Percentiles rank a stretch among this genome's conserved stretches.
These are phyloP conservation scores for Platalea minor DNA, from an alignment of 2,797 vertebrate genomes.

Conservation along the genomic window DNA sequence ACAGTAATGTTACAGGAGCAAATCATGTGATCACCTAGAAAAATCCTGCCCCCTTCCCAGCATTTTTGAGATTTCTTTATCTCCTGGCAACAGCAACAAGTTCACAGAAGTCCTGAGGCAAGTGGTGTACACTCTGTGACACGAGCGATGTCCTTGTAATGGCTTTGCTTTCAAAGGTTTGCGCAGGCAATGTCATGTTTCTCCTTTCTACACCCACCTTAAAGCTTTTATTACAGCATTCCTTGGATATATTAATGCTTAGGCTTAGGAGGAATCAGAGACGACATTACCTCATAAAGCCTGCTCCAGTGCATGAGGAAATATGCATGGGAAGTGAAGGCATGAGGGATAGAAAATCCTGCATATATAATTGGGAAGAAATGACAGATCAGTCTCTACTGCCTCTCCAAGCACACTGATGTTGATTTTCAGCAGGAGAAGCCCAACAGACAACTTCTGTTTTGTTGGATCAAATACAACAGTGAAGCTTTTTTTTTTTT, in stretches of 20 bases:
- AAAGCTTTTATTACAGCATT: not conserved
- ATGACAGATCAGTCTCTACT: not conserved
- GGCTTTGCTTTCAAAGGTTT: not conserved
- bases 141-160: rapidly evolving
- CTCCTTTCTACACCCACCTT: not conserved
- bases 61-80: not conserved
- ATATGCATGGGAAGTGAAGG: rapidly evolving
- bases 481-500: not conserved
- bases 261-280: not conserved
- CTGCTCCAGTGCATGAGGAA: not conserved
- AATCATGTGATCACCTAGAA: not conserved
- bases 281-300: not conserved
- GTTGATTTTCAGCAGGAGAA: not conserved
- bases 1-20: not conserved
- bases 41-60: not conserved
- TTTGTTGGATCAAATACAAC: not conserved
- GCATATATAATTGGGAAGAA: not conserved
- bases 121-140: not conserved
- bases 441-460: not conserved
- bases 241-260: not conserved
- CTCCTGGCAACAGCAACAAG: not conserved
- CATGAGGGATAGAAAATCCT: not conserved
- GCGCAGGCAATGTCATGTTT: rapidly evolving
- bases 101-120: not conserved
- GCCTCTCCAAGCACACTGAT: not conserved